Conservation (phyloP, 2,888 invertebrate genomes). For the Lordiphosa andalusiaca region DNA sequence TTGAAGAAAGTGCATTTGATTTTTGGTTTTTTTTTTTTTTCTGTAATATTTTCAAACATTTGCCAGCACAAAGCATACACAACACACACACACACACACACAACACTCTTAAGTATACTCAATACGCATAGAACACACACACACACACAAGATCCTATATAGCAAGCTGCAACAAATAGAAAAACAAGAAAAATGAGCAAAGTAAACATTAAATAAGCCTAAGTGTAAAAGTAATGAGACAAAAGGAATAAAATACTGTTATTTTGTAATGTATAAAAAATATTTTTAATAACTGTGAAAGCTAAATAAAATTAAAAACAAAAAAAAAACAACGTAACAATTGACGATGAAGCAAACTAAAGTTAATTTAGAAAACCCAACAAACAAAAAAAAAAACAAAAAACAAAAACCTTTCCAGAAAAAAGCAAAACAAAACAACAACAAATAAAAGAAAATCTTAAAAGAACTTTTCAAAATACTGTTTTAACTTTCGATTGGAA, state of each 20-base stretch:
- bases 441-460: constrained; percentile 58
- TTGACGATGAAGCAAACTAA: constrained; percentile 48
- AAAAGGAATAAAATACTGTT: constrained; percentile 77
- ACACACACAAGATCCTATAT: constrained; percentile 55
- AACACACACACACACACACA: constrained; percentile 35
- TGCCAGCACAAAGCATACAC: constrained; percentile 57
- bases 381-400: constrained; percentile 55
- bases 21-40: constrained; percentile 8
- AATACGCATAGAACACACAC: constrained; percentile 23
- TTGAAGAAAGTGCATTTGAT: background rate
- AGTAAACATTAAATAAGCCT: constrained; percentile 64
- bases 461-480: constrained; percentile 51
- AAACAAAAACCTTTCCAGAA: constrained; percentile 55
- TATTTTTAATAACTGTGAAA: constrained; percentile 81
- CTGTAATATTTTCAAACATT: constrained; percentile 40
- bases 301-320: constrained; percentile 79
- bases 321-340: constrained; percentile 55
- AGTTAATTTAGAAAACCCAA: constrained; percentile 55
- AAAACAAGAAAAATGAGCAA: constrained; percentile 47
- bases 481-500: constrained; percentile 41
- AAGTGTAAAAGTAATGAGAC: constrained; percentile 64
- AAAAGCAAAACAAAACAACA: constrained; percentile 56
- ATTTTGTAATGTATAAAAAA: constrained; percentile 80
- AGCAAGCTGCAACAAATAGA: constrained; percentile 52
- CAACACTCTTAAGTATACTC: constrained; percentile 25